A percentile compares a stretch with the other conserved stretches of the same genome.
These are phyloP conservation scores for Andrena flavipes DNA, from an alignment of 2,888 invertebrate species.

Conservation along the genomic window DNA sequence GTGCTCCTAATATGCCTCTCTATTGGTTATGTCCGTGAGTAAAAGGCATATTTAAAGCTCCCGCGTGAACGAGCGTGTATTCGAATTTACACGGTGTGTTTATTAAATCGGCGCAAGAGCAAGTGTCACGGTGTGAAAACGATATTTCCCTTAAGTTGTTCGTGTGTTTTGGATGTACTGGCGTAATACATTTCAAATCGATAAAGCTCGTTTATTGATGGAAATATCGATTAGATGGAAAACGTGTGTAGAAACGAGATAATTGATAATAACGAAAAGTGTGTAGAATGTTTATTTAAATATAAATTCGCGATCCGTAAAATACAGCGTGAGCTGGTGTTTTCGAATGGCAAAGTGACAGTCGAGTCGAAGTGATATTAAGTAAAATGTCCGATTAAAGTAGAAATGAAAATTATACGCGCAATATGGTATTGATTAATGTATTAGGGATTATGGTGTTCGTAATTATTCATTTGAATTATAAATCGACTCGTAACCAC, in stretches of 20 bases:
- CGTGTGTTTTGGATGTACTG: background rate
- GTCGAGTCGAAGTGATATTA: too few relatives aligned
- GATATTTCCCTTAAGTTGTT: background rate
- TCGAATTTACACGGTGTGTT: slow-evolving; percentile 21
- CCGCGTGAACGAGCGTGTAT: slow-evolving; percentile 35
- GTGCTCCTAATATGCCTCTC: slow-evolving; percentile 74
- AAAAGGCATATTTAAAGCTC: slow-evolving; percentile 65
- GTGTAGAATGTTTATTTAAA: background rate
- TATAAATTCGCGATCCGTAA: too few relatives aligned
- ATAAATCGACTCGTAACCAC: background rate
- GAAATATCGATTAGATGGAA: background rate
- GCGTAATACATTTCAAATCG: slow-evolving; percentile 11
- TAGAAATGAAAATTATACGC: background rate
- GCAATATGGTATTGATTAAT: background rate
- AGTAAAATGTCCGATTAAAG: background rate
- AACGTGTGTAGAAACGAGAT: background rate
- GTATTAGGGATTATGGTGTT: background rate
- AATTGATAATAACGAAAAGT: background rate
- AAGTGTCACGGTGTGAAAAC: slow-evolving; percentile 52
- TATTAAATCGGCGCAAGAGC: background rate
- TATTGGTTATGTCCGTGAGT: slow-evolving; percentile 79
- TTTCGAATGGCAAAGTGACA: background rate
- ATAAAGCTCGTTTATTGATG: background rate
- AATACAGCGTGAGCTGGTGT: background rate
- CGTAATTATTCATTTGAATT: background rate